Percentiles rank a stretch among this genome's conserved stretches.
Evolutionary conservation across 92 coral and sea anemone genomes (phyloP).

Genomic region (Meandrina meandrites): DNA sequence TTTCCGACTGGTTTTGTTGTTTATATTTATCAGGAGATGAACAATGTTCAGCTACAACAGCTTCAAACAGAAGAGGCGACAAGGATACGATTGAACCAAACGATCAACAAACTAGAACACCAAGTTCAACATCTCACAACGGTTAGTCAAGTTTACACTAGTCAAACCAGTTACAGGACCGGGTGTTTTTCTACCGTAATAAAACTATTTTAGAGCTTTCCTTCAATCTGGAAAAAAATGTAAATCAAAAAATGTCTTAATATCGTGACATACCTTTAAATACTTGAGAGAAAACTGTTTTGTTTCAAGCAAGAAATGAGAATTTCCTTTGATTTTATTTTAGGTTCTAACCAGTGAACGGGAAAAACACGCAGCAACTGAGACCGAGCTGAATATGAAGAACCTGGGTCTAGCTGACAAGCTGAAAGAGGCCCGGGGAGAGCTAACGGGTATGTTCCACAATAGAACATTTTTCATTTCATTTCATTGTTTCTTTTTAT

Average conservation of each 20-base stretch:
- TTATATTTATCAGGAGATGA: constrained; percentile 68
- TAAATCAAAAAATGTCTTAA: too few species aligned
- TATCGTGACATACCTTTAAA: too few species aligned
- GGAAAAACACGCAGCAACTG: constrained; percentile 80
- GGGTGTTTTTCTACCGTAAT: too few species aligned
- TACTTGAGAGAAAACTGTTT: too few species aligned
- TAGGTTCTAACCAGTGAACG: constrained; percentile 88
- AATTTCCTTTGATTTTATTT: neutral
- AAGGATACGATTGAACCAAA: constrained; percentile 83
- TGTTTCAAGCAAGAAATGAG: neutral
- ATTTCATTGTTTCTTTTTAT: neutral
- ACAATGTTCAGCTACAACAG: constrained; percentile 81
- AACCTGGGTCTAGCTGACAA: constrained; percentile 86
- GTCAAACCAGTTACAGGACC: neutral
- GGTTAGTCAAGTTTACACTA: constrained; percentile 53
- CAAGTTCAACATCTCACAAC: constrained; percentile 86
- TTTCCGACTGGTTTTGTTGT: neutral
- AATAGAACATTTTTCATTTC: neutral
- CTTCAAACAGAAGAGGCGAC: constrained; percentile 84
- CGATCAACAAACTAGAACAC: constrained; percentile 80
- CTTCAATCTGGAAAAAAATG: too few species aligned
- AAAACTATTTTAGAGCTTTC: too few species aligned
- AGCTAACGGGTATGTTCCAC: constrained; percentile 62
- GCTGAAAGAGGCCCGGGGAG: constrained; percentile 87
- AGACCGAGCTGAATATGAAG: constrained; percentile 93